A percentile compares a stretch with the other conserved stretches of the same genome.
phyloP scores from a whole-genome alignment of 2,888 invertebrate genomes.

The Sturmia bella region DNA sequence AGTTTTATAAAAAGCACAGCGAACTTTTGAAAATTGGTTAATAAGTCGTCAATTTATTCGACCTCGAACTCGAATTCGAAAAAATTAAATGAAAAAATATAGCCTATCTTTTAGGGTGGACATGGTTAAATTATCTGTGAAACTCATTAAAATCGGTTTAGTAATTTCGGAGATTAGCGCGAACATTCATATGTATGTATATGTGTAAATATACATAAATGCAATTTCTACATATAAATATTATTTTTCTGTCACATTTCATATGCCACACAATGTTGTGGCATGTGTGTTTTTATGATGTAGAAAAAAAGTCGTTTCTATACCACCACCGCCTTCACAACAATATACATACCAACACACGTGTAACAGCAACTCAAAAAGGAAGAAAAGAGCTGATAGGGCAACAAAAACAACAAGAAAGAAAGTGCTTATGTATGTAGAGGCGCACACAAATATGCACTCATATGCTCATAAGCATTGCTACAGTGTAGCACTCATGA shows the following conservation, averaged over 20 bases:
- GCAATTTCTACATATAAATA: conserved; percentile 20
- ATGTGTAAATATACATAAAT: neutral
- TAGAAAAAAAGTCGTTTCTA: conserved; percentile 46
- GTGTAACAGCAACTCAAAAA: conserved; percentile 57
- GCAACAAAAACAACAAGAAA: conserved; percentile 29
- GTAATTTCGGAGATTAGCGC: no score
- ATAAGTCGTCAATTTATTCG: no score
- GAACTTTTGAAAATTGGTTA: no score
- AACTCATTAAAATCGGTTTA: no score
- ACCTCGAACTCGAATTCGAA: no score
- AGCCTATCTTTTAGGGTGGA: no score
- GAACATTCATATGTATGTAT: no score
- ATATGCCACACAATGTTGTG: conserved; percentile 43
- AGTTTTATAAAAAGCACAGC: no score
- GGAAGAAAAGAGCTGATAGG: conserved; percentile 4
- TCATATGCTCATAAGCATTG: conserved; percentile 21
- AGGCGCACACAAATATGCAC: neutral
- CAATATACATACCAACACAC: conserved; percentile 46
- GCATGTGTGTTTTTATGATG: conserved; percentile 60
- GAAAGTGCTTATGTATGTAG: neutral
- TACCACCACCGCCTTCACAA: conserved; percentile 28
- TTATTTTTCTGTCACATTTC: conserved; percentile 21
- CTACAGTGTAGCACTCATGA: conserved; percentile 22
- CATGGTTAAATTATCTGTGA: no score
- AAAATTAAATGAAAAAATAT: no score